These are phyloP conservation scores for Linnaemya tessellans DNA, from an alignment of 2,888 invertebrate species.

Conservation along the genomic window DNA sequence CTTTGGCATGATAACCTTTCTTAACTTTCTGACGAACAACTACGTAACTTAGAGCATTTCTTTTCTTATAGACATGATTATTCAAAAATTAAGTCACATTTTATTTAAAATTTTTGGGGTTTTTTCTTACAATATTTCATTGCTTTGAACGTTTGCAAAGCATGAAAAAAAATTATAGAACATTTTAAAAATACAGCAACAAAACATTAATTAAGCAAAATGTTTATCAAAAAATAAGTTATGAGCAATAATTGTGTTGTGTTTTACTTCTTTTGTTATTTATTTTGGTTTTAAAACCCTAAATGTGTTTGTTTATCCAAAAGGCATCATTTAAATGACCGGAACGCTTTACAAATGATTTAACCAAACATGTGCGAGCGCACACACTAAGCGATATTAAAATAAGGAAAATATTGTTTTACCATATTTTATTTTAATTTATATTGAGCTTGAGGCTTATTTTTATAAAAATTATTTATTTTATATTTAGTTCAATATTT, in stretches of 20 bases:
- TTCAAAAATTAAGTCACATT: not conserved
- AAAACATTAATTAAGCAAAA: constrained; percentile 59
- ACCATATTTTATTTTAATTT: not conserved
- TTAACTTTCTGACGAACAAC: constrained; percentile 26
- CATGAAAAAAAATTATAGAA: not conserved
- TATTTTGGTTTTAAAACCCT: constrained; percentile 48
- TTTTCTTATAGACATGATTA: constrained; percentile 28
- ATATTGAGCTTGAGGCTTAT: too few relatives aligned
- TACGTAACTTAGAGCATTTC: constrained; percentile 27
- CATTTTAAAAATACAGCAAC: constrained; percentile 14
- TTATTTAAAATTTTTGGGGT: not conserved
- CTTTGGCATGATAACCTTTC: constrained; percentile 49
- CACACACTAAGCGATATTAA: not conserved
- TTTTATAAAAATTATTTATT: too few relatives aligned
- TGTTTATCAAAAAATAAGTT: constrained; percentile 57
- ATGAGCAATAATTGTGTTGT: not conserved
- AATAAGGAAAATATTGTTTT: not conserved
- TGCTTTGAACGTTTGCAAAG: not conserved
- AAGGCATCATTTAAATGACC: not conserved
- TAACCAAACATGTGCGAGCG: not conserved
- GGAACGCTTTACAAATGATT: not conserved
- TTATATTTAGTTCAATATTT: too few relatives aligned
- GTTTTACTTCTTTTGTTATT: constrained; percentile 31
- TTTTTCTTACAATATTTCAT: not conserved
- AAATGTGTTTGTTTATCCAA: constrained; percentile 55